Conservation (phyloP, 2,797 vertebrate species). For the Calcarius lapponicus region DNA sequence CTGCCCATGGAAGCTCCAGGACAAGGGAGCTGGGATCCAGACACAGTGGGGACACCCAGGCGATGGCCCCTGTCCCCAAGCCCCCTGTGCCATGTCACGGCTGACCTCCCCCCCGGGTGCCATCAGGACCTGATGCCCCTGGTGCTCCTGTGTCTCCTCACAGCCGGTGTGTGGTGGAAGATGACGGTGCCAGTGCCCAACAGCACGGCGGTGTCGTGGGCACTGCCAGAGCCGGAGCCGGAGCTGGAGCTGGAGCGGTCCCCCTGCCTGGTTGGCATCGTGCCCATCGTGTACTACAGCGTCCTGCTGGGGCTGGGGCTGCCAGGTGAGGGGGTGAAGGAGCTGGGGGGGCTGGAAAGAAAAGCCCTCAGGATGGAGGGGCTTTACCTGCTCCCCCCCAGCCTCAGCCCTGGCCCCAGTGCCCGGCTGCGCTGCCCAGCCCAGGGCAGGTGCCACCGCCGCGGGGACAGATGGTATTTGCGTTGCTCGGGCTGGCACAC, state of each 20-base stretch:
- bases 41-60: background rate
- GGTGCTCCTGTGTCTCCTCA: background rate
- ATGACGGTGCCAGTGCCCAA: constrained; percentile 45
- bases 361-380: background rate
- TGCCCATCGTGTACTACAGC: constrained; percentile 90
- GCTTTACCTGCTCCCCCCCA: background rate
- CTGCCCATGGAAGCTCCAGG: background rate
- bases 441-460: background rate
- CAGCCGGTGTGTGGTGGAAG: background rate
- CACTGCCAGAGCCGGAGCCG: constrained; percentile 42
- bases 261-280: constrained; percentile 83
- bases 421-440: background rate
- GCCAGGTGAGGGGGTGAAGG: constrained; percentile 81
- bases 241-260: constrained; percentile 65
- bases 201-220: background rate
- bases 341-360: background rate
- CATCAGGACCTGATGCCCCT: background rate
- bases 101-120: rapidly evolving
- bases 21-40: background rate
- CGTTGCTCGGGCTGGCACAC: background rate
- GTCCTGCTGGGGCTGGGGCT: constrained; percentile 88
- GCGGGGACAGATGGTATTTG: constrained; percentile 41
- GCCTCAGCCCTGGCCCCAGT: background rate
- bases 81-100: rapidly evolving
- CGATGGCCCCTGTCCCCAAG: background rate